Evolutionary conservation across 2,888 invertebrate species (phyloP).

Genomic region (Cheilosia variabilis): DNA sequence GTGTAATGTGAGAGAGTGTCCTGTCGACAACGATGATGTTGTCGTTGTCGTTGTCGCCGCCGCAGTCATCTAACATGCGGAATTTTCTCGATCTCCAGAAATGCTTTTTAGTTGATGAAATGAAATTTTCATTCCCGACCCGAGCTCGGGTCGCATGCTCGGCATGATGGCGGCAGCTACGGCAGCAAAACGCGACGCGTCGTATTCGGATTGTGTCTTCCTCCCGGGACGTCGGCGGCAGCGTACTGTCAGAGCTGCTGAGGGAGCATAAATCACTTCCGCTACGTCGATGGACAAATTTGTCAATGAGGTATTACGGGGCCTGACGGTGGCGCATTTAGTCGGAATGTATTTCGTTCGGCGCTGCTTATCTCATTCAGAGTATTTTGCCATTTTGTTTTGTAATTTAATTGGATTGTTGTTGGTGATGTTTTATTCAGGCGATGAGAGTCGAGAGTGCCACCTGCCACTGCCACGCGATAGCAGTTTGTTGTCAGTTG

Average conservation of each 20-base stretch:
- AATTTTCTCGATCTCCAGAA: slow-evolving; percentile 61
- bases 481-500: slow-evolving; percentile 24
- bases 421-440: slow-evolving; percentile 68
- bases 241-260: slow-evolving; percentile 51
- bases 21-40: slow-evolving; percentile 68
- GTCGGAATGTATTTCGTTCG: slow-evolving; percentile 52
- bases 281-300: slow-evolving; percentile 71
- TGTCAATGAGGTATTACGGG: slow-evolving; percentile 67
- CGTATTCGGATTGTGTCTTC: slow-evolving; percentile 37
- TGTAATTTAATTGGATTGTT: slow-evolving; percentile 73
- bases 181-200: slow-evolving; percentile 13
- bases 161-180: slow-evolving; percentile 3
- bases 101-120: slow-evolving; percentile 73
- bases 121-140: slow-evolving; percentile 46
- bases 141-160: slow-evolving; percentile 3
- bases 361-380: slow-evolving; percentile 62
- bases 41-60: slow-evolving; percentile 50
- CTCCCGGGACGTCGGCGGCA: not conserved
- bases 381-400: slow-evolving; percentile 60
- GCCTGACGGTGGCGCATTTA: slow-evolving; percentile 51
- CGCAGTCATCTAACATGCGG: slow-evolving; percentile 63
- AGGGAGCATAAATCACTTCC: slow-evolving; percentile 71
- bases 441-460: slow-evolving; percentile 10
- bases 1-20: slow-evolving; percentile 73
- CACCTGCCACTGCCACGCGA: slow-evolving; percentile 4